These are phyloP conservation scores for Helogale parvula DNA, from an alignment of 2,113 vertebrate genomes.

Conservation along the genomic window DNA sequence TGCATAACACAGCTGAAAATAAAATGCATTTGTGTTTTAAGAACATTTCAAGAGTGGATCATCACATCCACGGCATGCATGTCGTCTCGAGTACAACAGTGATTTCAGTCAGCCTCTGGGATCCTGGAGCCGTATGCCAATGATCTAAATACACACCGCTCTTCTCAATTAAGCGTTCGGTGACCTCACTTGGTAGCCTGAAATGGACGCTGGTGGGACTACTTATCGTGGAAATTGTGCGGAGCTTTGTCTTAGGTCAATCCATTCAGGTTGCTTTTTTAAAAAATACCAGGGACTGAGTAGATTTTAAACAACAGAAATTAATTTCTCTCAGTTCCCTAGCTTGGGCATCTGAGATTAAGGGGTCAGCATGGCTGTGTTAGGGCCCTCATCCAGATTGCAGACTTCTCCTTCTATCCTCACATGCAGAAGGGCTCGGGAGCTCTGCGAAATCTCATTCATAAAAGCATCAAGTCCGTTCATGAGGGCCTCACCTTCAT, in stretches of 20 bases:
- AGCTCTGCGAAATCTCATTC: not conserved
- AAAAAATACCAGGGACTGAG: not conserved
- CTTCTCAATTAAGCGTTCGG: not conserved
- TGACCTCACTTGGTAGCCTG: not conserved
- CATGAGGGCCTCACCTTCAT: not conserved
- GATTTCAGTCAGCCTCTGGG: not conserved
- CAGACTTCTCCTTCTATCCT: not conserved
- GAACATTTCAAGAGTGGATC: constrained; percentile 25
- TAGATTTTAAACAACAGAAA: not conserved
- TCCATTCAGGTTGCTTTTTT: not conserved
- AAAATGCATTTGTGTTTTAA: not conserved
- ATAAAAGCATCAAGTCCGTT: not conserved
- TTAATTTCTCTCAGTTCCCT: not conserved
- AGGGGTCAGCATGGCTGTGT: not conserved
- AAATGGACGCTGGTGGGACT: not conserved
- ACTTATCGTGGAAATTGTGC: not conserved
- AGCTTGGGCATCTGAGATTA: not conserved
- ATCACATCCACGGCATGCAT: not conserved
- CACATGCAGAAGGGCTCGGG: not conserved
- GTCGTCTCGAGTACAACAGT: not conserved
- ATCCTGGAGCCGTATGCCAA: not conserved
- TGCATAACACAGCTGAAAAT: constrained; percentile 40
- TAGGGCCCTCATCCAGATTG: not conserved
- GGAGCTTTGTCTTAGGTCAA: not conserved
- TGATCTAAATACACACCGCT: not conserved